These are phyloP conservation scores for Diuraphis noxia DNA, from an alignment of 1,140 invertebrate species.

Conservation along the genomic window DNA sequence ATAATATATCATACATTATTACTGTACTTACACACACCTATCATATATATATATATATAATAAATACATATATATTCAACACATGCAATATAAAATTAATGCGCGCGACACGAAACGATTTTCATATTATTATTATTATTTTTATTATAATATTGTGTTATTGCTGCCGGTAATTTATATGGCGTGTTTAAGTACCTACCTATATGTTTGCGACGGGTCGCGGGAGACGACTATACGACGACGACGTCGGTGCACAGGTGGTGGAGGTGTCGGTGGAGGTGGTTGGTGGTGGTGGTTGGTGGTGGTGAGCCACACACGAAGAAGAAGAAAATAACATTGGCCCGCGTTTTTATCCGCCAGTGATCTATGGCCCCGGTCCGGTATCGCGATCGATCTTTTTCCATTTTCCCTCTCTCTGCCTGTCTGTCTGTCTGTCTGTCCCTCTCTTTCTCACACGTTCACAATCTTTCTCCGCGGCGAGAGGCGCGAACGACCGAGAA, in stretches of 20 bases:
- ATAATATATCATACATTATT: neutral
- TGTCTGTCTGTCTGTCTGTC: neutral
- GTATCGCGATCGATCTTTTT: constrained; percentile 43
- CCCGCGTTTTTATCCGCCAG: constrained; percentile 13
- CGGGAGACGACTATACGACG: neutral
- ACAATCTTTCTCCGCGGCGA: neutral
- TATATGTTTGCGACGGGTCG: neutral
- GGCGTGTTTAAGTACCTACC: neutral
- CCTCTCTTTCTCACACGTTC: neutral
- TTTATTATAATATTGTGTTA: constrained; percentile 1
- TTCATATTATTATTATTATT: neutral
- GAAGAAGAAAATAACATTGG: constrained; percentile 34
- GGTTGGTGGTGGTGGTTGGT: neutral
- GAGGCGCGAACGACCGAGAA: constrained; percentile 18
- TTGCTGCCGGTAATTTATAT: constrained; percentile 49
- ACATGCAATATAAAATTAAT: neutral
- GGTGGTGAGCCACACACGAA: neutral
- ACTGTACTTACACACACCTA: neutral
- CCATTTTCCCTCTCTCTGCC: neutral
- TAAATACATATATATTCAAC: neutral
- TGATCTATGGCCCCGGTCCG: constrained; percentile 32
- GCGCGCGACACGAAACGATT: constrained; percentile 25
- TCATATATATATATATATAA: neutral
- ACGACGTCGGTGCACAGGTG: neutral
- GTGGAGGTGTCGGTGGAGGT: neutral